Conservation (phyloP, 2,797 vertebrate species). For the Miopithecus talapoin region DNA sequence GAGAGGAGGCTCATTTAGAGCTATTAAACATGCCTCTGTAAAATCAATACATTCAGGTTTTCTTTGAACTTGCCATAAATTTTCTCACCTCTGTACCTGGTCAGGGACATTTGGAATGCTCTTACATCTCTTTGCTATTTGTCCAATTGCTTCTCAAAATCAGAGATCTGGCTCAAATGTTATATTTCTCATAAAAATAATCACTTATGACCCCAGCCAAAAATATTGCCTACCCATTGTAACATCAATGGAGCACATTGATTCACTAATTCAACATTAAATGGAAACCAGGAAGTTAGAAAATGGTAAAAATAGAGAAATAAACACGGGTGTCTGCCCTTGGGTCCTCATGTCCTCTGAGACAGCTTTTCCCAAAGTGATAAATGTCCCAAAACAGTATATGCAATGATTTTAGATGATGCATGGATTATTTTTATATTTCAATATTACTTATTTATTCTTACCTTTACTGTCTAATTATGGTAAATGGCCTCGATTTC, state of each 20-base stretch:
- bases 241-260: not conserved
- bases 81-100: not conserved
- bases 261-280: not conserved
- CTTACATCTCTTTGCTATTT: not conserved
- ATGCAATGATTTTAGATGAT: not conserved
- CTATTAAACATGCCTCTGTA: not conserved
- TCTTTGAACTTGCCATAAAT: not conserved
- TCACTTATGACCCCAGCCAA: not conserved
- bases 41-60: not conserved
- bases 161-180: not conserved
- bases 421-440: not conserved
- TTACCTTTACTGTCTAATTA: not conserved
- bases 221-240: not conserved
- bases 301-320: not conserved
- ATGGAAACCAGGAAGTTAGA: not conserved
- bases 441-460: not conserved
- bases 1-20: not conserved
- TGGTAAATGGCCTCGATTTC: not conserved
- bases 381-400: not conserved
- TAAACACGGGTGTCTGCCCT: not conserved
- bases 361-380: not conserved
- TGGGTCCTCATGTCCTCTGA: not conserved
- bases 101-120: not conserved
- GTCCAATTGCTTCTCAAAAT: not conserved
- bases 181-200: not conserved